A percentile compares a stretch with the other conserved stretches of the same genome.
phyloP scores from a whole-genome alignment of 2,113 vertebrate species.

The Chloroceryle aenea region DNA sequence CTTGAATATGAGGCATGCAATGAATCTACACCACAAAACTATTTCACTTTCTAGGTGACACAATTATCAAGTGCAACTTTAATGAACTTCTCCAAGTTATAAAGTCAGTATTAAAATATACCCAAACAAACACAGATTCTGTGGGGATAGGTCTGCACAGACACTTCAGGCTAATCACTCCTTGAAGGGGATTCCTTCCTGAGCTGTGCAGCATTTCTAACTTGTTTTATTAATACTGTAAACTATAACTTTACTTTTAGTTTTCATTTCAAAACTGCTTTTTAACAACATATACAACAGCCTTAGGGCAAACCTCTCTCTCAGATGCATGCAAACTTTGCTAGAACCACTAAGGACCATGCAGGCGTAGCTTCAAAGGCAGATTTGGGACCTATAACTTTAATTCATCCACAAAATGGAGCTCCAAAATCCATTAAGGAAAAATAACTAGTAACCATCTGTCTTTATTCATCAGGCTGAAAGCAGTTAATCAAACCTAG shows the following conservation, averaged over 20 bases:
- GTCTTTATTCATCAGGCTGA: constrained; percentile 61
- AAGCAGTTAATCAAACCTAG: constrained; percentile 71
- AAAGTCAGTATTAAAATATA: not conserved
- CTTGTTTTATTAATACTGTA: constrained; percentile 39
- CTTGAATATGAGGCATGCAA: not conserved
- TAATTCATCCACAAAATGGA: constrained; percentile 55
- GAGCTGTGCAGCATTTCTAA: not conserved
- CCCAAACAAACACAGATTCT: not conserved
- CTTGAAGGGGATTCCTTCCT: not conserved
- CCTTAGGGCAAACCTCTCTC: constrained; percentile 1
- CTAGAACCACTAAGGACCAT: not conserved
- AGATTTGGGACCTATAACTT: constrained; percentile 52
- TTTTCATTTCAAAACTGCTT: constrained; percentile 22
- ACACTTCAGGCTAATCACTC: not conserved
- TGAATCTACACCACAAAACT: not conserved
- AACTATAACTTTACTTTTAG: not conserved
- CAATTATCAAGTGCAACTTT: not conserved
- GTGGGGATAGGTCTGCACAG: not conserved
- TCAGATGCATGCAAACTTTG: not conserved
- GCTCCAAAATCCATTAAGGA: constrained; percentile 57
- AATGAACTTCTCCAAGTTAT: not conserved
- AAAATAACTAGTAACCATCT: constrained; percentile 72
- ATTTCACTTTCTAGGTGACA: not conserved
- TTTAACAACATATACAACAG: not conserved
- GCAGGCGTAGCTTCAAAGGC: constrained; percentile 35